Evolutionary conservation across 1,140 invertebrate species (phyloP).

Genomic region (Drosophila lini): DNA sequence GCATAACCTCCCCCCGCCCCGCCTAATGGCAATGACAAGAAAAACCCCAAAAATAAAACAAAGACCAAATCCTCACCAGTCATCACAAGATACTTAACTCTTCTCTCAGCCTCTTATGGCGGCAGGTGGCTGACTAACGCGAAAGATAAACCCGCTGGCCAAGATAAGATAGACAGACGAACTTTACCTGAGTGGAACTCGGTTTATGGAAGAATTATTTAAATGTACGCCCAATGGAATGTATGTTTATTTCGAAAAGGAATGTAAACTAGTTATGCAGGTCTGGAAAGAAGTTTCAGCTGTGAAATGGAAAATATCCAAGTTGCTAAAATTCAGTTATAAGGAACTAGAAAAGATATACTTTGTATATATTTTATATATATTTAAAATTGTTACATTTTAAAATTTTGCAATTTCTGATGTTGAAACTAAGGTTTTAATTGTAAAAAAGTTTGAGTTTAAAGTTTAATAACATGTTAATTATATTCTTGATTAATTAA

Average conservation of each 20-base stretch:
- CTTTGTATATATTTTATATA: no score
- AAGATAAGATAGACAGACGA: constrained; percentile 29
- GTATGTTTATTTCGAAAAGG: not conserved
- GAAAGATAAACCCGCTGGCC: constrained; percentile 23
- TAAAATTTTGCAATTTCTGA: no score
- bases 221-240: constrained; percentile 8
- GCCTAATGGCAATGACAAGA: constrained; percentile 40
- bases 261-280: constrained; percentile 25
- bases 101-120: constrained; percentile 10
- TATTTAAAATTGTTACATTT: no score
- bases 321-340: not conserved
- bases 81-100: constrained; percentile 41
- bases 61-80: constrained; percentile 28
- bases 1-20: constrained; percentile 14
- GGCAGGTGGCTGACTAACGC: constrained; percentile 42
- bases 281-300: not conserved
- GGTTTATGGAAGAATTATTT: constrained; percentile 23
- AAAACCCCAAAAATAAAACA: constrained; percentile 24
- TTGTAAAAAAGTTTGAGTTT: no score
- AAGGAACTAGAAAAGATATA: no score
- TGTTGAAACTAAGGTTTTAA: no score
- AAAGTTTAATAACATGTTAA: no score
- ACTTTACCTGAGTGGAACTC: constrained; percentile 2
- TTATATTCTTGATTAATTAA: no score
- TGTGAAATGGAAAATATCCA: not conserved